These are phyloP conservation scores for Phrynocephalus forsythii DNA, from an alignment of 2,797 vertebrate species.

Conservation along the genomic window DNA sequence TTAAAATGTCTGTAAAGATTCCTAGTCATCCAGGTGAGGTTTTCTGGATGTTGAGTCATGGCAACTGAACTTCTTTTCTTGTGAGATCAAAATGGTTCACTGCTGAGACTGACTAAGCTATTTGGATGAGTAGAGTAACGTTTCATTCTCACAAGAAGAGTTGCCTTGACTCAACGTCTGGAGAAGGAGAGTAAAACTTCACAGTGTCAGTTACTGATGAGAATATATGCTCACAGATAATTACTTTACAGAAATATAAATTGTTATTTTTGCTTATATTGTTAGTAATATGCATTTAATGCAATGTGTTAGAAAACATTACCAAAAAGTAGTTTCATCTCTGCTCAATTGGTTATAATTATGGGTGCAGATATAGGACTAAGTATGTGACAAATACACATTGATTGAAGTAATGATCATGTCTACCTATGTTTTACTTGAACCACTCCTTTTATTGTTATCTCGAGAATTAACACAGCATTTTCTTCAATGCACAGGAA, in stretches of 20 bases:
- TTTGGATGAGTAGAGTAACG: too few relatives aligned
- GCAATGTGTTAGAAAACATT: not conserved
- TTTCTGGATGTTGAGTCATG: too few relatives aligned
- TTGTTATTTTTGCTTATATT: not conserved
- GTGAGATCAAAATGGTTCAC: too few relatives aligned
- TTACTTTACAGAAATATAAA: not conserved
- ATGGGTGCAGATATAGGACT: not conserved
- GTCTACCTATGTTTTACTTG: conserved; percentile 9
- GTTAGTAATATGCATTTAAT: not conserved
- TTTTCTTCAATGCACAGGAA: conserved; percentile 76
- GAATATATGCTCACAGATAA: not conserved
- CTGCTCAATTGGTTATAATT: not conserved
- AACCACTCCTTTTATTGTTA: conserved; percentile 5
- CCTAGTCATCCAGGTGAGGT: too few relatives aligned
- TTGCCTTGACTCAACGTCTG: too few relatives aligned
- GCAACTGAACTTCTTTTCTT: too few relatives aligned
- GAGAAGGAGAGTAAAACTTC: not conserved
- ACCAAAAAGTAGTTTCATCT: not conserved
- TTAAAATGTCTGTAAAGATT: too few relatives aligned
- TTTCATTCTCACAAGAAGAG: too few relatives aligned
- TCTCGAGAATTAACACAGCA: conserved; percentile 26
- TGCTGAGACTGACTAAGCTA: too few relatives aligned
- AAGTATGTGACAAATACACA: not conserved
- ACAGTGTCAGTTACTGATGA: not conserved
- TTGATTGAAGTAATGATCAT: not conserved